Percentiles rank a stretch among this genome's conserved stretches.
These are phyloP conservation scores for Arrhopalites spinosus DNA, from an alignment of 2,888 invertebrate genomes.

Conservation along the genomic window DNA sequence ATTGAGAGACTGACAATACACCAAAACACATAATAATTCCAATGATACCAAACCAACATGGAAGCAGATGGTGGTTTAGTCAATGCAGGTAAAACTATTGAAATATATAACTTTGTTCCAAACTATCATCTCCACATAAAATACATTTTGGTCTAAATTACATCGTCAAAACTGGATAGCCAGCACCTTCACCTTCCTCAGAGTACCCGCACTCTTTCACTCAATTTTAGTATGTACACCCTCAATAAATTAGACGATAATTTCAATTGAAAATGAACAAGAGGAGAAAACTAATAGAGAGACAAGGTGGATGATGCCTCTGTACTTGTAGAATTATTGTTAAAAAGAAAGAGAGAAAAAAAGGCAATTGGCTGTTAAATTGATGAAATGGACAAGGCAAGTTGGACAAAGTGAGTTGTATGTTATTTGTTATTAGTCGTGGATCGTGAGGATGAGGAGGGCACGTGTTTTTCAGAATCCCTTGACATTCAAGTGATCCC, in stretches of 20 bases:
- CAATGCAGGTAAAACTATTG: conserved; percentile 13
- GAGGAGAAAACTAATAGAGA: background rate
- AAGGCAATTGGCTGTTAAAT: conserved; percentile 15
- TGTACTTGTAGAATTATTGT: no score
- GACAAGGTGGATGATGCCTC: conserved; percentile 8
- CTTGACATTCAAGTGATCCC: conserved; percentile 54
- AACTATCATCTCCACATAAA: background rate
- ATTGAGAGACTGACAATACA: background rate
- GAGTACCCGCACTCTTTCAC: no score
- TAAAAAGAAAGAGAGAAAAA: background rate
- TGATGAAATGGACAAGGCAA: conserved; percentile 22
- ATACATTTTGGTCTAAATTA: conserved; percentile 1
- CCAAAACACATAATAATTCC: no score
- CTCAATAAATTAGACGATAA: background rate
- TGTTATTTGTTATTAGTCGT: background rate
- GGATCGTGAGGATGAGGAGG: conserved; percentile 28
- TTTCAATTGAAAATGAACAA: background rate
- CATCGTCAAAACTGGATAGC: background rate
- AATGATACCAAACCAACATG: conserved; percentile 18
- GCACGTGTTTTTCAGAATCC: conserved; percentile 49
- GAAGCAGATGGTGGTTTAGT: no score
- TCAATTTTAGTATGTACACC: no score
- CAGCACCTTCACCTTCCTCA: background rate
- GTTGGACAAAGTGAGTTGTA: conserved; percentile 1
- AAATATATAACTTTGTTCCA: background rate